Percentiles rank a stretch among this genome's conserved stretches.
phyloP scores from a whole-genome alignment of 2,888 invertebrate species.

The Thymelicus lineola region DNA sequence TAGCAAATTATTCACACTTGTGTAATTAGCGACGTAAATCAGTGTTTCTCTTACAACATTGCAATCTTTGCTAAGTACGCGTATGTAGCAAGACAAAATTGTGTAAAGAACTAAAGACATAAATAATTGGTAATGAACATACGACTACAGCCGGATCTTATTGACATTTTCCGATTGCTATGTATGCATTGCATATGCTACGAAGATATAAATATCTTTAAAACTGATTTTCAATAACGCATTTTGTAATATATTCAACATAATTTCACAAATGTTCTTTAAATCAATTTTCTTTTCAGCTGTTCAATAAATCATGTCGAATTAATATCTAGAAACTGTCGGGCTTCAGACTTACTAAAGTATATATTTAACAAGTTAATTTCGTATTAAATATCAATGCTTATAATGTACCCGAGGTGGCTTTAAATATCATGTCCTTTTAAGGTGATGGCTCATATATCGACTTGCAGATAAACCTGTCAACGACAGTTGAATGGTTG shows the following conservation, averaged over 20 bases:
- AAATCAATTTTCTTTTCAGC: too few relatives aligned
- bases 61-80: constrained; percentile 56
- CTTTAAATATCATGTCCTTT: constrained; percentile 10
- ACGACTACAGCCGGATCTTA: constrained; percentile 36
- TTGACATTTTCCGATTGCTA: constrained; percentile 33
- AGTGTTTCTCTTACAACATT: constrained; percentile 58
- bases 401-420: background rate
- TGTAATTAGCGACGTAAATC: constrained; percentile 49
- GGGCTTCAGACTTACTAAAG: background rate
- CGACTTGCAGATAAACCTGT: background rate
- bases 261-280: too few relatives aligned
- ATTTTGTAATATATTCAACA: too few relatives aligned
- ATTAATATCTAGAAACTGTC: too few relatives aligned
- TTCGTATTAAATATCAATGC: background rate
- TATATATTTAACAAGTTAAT: background rate
- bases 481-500: background rate
- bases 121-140: constrained; percentile 47
- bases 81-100: constrained; percentile 54
- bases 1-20: background rate
- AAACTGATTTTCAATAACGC: too few relatives aligned
- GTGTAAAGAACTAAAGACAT: constrained; percentile 45
- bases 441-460: constrained; percentile 8
- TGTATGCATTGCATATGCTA: constrained; percentile 9
- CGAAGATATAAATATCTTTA: background rate
- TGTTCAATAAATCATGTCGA: too few relatives aligned